These are phyloP conservation scores for Pocillopora verrucosa DNA, from an alignment of 64 coral and sea anemone genomes.

Conservation along the genomic window DNA sequence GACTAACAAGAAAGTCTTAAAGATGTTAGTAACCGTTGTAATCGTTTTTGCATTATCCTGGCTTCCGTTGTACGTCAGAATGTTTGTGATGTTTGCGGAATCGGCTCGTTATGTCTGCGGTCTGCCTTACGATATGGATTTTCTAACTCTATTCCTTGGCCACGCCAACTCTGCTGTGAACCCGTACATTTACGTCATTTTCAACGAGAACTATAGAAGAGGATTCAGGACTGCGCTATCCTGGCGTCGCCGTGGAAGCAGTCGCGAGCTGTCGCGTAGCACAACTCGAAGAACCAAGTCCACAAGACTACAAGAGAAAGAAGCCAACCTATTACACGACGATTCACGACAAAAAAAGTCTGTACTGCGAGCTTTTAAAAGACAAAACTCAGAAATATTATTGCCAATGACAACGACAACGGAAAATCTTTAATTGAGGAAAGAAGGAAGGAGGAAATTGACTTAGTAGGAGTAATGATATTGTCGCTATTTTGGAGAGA, in stretches of 20 bases:
- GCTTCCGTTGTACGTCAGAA: slow-evolving; percentile 63
- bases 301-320: slow-evolving; percentile 3
- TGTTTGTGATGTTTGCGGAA: slow-evolving; percentile 55
- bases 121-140: slow-evolving; percentile 59
- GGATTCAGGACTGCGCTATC: slow-evolving; percentile 44
- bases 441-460: too few relatives aligned
- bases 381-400: neutral
- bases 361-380: neutral
- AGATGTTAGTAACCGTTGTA: slow-evolving; percentile 68
- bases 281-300: slow-evolving; percentile 3
- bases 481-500: too few relatives aligned
- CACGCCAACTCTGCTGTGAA: slow-evolving; percentile 62
- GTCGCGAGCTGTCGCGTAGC: neutral
- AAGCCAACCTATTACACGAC: neutral
- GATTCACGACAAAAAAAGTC: neutral
- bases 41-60: slow-evolving; percentile 63
- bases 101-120: slow-evolving; percentile 39
- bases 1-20: slow-evolving; percentile 67
- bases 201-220: slow-evolving; percentile 72
- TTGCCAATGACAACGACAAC: neutral
- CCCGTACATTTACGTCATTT: slow-evolving; percentile 70
- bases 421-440: slow-evolving; percentile 11
- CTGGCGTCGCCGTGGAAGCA: neutral
- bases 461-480: too few relatives aligned
- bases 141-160: slow-evolving; percentile 48